phyloP scores from a whole-genome alignment of 2,888 invertebrate species.

The Chaetogeoica ovagalla region DNA sequence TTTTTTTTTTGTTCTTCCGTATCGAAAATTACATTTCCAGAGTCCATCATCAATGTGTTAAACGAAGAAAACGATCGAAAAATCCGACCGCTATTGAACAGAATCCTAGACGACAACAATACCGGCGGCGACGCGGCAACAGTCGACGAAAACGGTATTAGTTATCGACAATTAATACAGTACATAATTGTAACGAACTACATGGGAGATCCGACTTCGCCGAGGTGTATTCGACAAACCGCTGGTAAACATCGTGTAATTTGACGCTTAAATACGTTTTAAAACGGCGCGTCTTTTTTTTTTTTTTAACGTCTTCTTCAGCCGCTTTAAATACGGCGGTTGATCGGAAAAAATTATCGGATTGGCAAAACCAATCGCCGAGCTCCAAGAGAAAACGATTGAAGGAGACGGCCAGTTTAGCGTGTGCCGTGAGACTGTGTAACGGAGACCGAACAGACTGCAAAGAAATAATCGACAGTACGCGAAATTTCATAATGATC shows the following conservation, averaged over 20 bases:
- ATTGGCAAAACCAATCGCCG: background rate
- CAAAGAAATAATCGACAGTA: conserved; percentile 10
- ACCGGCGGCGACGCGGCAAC: too few species aligned
- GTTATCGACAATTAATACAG: conserved; percentile 3
- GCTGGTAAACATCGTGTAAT: background rate
- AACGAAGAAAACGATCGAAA: background rate
- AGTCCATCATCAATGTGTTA: background rate
- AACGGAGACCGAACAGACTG: background rate
- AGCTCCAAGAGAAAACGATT: background rate
- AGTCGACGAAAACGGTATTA: background rate
- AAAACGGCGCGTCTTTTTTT: too few species aligned
- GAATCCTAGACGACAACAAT: background rate
- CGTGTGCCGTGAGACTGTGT: conserved; percentile 9
- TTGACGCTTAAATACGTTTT: too few species aligned
- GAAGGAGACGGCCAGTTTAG: conserved; percentile 8
- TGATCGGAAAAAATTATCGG: background rate
- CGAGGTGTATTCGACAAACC: background rate
- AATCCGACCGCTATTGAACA: conserved; percentile 13
- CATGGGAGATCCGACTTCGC: conserved; percentile 27
- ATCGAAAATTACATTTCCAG: background rate
- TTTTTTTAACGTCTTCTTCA: background rate
- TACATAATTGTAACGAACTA: conserved; percentile 32
- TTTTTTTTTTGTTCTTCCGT: too few species aligned
- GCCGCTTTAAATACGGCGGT: background rate
- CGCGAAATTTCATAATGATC: background rate